phyloP scores from a whole-genome alignment of 2,113 vertebrate species.

The Anhinga rufa region DNA sequence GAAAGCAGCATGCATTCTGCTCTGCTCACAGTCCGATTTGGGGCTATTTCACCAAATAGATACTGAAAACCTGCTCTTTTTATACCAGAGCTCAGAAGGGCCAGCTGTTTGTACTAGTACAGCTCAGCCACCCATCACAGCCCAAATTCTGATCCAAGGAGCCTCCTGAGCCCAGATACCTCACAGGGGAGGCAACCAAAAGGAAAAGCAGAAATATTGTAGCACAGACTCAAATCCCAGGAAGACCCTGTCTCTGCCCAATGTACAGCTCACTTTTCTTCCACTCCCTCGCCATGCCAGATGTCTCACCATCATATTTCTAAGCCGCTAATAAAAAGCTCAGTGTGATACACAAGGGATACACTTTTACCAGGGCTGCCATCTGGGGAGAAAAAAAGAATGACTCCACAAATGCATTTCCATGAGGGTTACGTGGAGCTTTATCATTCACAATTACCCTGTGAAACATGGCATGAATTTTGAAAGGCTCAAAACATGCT shows the following conservation, averaged over 20 bases:
- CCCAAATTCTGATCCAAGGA: neutral
- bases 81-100: neutral
- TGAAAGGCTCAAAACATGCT: neutral
- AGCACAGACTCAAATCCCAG: neutral
- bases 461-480: neutral
- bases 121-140: neutral
- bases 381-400: neutral
- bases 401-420: neutral
- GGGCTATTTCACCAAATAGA: neutral
- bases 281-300: neutral
- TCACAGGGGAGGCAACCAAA: neutral
- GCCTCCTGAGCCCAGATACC: neutral
- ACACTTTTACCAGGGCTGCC: neutral
- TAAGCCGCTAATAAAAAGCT: neutral
- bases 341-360: neutral
- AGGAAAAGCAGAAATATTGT: neutral
- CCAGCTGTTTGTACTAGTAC: neutral
- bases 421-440: neutral
- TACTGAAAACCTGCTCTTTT: neutral
- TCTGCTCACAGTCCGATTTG: neutral
- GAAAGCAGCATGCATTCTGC: neutral
- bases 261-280: neutral
- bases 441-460: neutral
- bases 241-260: neutral
- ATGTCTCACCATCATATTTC: neutral